phyloP scores from a whole-genome alignment of 2,113 vertebrate genomes.

The Chelonoidis abingdonii region DNA sequence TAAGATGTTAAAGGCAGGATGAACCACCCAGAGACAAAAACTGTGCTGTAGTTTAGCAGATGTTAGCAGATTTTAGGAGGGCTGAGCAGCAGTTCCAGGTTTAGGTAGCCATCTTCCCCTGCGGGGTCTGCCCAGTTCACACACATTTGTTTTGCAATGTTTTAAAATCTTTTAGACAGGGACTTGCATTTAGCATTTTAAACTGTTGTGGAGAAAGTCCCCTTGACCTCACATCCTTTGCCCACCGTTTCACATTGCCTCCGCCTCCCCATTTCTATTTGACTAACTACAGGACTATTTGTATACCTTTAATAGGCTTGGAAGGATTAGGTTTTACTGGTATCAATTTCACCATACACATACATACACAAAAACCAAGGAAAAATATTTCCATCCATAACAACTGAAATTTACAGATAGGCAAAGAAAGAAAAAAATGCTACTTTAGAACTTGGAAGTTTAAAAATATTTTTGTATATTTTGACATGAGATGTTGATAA shows the following conservation, averaged over 20 bases:
- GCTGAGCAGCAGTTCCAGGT: background rate
- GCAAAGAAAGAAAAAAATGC: no score
- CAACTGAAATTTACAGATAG: no score
- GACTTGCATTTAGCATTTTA: background rate
- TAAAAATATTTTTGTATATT: no score
- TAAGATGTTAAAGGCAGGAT: background rate
- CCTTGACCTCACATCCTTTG: background rate
- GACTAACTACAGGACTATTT: background rate
- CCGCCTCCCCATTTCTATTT: background rate
- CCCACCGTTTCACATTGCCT: background rate
- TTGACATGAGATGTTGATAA: no score
- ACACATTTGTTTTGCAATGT: background rate
- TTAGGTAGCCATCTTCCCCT: background rate
- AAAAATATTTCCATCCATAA: no score
- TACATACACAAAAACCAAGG: no score
- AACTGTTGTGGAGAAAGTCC: background rate
- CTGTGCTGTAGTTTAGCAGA: background rate
- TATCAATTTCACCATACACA: background rate
- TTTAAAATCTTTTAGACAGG: background rate
- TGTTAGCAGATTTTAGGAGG: background rate
- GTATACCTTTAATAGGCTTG: background rate
- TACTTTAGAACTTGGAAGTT: no score
- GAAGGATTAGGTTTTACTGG: background rate
- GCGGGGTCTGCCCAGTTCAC: background rate
- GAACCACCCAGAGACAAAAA: background rate